phyloP scores from a whole-genome alignment of 2,797 vertebrate genomes.

The Sus cebifrons region DNA sequence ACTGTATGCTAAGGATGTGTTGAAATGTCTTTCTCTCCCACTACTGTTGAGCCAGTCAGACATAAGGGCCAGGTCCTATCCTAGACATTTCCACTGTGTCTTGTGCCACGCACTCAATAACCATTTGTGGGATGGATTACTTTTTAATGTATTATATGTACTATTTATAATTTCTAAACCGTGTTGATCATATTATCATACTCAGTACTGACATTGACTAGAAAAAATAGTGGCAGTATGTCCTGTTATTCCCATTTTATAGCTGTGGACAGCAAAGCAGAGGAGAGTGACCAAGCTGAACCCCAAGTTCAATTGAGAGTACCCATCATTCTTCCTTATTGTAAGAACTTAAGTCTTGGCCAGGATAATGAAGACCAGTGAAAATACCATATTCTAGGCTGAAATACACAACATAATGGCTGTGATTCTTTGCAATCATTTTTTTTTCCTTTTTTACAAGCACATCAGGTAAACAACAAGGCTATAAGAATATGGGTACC shows the following conservation, averaged over 20 bases:
- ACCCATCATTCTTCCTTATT: not conserved
- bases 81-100: not conserved
- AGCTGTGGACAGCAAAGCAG: not conserved
- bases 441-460: not conserved
- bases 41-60: not conserved
- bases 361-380: not conserved
- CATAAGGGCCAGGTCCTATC: not conserved
- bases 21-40: not conserved
- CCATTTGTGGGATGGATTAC: not conserved
- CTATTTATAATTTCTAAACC: conserved; percentile 36
- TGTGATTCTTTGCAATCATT: conserved; percentile 26
- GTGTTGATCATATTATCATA: not conserved
- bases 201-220: not conserved
- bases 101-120: not conserved
- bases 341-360: not conserved
- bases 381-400: not conserved
- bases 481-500: not conserved
- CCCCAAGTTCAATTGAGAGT: not conserved
- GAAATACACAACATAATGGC: conserved; percentile 34
- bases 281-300: not conserved
- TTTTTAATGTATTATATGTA: not conserved
- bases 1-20: not conserved
- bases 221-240: not conserved
- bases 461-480: not conserved
- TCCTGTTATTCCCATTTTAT: not conserved